These are phyloP conservation scores for Hippocampus mohnikei DNA, from an alignment of 2,113 vertebrate species.

Conservation along the genomic window DNA sequence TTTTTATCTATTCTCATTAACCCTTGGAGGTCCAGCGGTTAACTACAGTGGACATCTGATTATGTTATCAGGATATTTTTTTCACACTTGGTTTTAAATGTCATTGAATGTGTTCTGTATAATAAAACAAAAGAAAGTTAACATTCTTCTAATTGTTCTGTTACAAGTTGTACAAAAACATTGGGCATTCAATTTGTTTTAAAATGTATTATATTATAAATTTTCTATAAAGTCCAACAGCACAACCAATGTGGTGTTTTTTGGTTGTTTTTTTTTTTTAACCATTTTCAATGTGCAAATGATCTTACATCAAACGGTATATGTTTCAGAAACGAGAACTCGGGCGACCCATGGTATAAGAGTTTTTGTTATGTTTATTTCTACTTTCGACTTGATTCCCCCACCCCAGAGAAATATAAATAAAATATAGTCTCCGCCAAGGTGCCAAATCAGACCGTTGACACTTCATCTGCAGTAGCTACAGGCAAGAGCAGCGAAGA, in stretches of 20 bases:
- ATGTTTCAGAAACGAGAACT: neutral
- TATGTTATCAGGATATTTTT: no score
- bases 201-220: no score
- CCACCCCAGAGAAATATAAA: neutral
- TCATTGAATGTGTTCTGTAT: no score
- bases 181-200: no score
- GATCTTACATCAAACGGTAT: neutral
- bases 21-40: no score
- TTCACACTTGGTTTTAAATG: no score
- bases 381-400: neutral
- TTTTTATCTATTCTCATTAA: no score
- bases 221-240: no score
- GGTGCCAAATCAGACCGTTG: constrained; percentile 21
- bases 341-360: neutral
- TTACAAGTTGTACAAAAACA: no score
- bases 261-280: neutral
- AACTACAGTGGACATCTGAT: no score
- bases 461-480: constrained; percentile 2
- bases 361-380: constrained; percentile 3
- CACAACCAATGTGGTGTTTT: neutral
- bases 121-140: no score
- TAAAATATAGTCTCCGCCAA: constrained; percentile 8
- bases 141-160: no score
- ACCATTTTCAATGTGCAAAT: neutral
- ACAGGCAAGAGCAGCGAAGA: constrained; percentile 1